Evolutionary conservation across 2,888 invertebrate genomes (phyloP).

Genomic region (Acheta domesticus): DNA sequence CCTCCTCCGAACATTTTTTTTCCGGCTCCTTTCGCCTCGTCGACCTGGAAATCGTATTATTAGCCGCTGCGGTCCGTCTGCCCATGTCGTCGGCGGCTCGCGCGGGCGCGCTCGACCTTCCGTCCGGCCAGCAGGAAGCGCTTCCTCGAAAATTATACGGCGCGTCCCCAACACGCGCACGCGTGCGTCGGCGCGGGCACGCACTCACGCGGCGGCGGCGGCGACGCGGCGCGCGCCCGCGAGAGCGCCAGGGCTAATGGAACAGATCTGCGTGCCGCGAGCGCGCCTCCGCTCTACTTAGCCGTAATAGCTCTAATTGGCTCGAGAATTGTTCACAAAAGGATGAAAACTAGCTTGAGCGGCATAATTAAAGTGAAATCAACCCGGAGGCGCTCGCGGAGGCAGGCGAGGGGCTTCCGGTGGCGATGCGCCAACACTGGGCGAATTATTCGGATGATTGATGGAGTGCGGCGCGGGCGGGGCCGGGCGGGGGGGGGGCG

Average conservation of each 20-base stretch:
- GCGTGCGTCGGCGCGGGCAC: neutral
- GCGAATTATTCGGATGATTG: constrained; percentile 1
- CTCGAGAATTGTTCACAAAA: neutral
- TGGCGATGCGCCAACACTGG: neutral
- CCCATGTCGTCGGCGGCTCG: neutral
- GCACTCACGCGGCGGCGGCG: neutral
- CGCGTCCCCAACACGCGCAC: neutral
- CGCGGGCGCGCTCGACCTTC: neutral
- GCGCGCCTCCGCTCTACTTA: neutral
- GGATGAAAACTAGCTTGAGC: constrained; percentile 5
- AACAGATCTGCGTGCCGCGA: neutral
- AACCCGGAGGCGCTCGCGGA: neutral
- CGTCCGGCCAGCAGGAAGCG: neutral
- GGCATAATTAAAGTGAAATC: constrained; percentile 9
- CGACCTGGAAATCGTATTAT: constrained; percentile 5
- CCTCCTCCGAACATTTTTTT: neutral
- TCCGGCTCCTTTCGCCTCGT: neutral
- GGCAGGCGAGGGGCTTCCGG: neutral
- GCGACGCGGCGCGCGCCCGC: neutral
- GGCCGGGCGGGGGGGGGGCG: neutral
- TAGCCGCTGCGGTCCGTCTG: neutral
- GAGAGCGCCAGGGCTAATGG: neutral
- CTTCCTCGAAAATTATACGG: constrained; percentile 18
- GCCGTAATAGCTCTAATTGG: neutral
- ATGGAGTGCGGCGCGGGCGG: neutral